phyloP scores from a whole-genome alignment of 2,888 invertebrate genomes.

The Limnephilus lunatus region DNA sequence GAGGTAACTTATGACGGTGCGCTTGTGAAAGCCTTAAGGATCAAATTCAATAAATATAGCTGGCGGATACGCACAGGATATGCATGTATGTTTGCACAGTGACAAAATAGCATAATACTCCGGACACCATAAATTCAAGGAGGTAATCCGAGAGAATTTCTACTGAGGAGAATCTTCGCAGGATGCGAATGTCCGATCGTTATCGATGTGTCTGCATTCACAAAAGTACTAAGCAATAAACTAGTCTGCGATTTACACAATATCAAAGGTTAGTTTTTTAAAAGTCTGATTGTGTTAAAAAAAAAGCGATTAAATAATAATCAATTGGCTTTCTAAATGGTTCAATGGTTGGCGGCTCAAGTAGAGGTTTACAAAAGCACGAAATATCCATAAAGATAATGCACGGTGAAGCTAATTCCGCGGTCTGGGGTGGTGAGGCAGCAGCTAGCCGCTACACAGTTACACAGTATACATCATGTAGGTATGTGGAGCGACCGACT shows the following conservation, averaged over 20 bases:
- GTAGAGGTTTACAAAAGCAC: constrained; percentile 51
- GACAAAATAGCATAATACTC: not conserved
- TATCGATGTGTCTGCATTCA: not conserved
- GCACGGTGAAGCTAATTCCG: constrained; percentile 51
- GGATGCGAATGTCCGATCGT: not conserved
- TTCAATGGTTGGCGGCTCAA: constrained; percentile 23
- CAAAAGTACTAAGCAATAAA: not conserved
- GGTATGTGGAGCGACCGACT: constrained; percentile 51
- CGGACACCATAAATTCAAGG: not conserved
- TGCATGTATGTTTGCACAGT: not conserved
- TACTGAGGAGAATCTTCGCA: not conserved
- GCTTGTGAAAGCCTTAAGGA: not conserved
- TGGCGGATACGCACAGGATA: not conserved
- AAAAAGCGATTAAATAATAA: constrained; percentile 27
- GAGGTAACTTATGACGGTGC: too few species aligned
- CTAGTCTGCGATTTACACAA: not conserved
- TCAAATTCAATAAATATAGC: not conserved
- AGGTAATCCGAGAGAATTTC: not conserved
- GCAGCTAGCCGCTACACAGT: constrained; percentile 6
- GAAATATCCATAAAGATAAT: constrained; percentile 57
- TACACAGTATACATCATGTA: not conserved
- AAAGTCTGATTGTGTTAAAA: not conserved
- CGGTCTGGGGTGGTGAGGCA: constrained; percentile 40
- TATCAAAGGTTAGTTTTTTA: not conserved
- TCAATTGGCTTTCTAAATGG: constrained; percentile 15